These are phyloP conservation scores for Ormyrus nitidulus DNA, from an alignment of 2,888 invertebrate genomes.

Conservation along the genomic window DNA sequence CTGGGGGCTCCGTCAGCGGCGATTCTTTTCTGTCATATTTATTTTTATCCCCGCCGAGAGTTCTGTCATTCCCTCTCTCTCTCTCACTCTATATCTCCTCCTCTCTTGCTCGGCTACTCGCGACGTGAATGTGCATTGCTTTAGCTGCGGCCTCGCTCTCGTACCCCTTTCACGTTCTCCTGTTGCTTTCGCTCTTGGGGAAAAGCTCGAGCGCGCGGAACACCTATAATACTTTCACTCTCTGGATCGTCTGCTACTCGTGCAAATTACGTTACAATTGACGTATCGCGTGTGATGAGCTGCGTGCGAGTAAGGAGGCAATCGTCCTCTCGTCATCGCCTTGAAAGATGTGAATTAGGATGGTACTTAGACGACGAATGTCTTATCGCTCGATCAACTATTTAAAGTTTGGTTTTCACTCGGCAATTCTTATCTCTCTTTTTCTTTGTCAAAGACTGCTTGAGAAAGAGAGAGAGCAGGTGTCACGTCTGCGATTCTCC, in stretches of 20 bases:
- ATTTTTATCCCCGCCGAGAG: slow-evolving; percentile 32
- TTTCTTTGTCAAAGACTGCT: neutral
- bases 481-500: neutral
- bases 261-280: slow-evolving; percentile 50
- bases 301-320: neutral
- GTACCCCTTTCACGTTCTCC: neutral
- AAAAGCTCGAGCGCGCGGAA: neutral
- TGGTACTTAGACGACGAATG: too few relatives aligned
- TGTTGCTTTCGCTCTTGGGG: neutral
- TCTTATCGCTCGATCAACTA: too few relatives aligned
- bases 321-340: too few relatives aligned
- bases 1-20: too few relatives aligned
- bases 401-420: too few relatives aligned
- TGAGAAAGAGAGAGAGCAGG: neutral
- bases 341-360: too few relatives aligned
- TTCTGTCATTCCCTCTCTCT: slow-evolving; percentile 27
- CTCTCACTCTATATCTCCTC: neutral
- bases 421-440: neutral
- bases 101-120: neutral
- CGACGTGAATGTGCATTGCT: too few relatives aligned
- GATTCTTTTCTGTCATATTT: slow-evolving; percentile 46
- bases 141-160: neutral
- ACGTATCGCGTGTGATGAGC: slow-evolving; percentile 2
- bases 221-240: neutral
- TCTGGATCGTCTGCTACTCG: slow-evolving; percentile 43